Conservation (phyloP, 2,113 vertebrate genomes). For the Raja brachyura region DNA sequence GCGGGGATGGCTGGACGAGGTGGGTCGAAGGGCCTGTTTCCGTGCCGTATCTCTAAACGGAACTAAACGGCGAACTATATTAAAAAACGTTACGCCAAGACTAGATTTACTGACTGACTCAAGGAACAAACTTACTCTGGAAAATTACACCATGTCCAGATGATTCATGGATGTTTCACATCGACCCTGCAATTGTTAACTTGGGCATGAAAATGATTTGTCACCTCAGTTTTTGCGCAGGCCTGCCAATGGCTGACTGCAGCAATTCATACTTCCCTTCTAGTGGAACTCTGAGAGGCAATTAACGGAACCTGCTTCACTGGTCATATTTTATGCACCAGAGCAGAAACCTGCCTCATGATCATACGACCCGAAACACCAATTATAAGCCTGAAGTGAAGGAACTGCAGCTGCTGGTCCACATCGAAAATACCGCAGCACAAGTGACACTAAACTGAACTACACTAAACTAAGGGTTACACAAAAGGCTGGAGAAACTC, state of each 20-base stretch:
- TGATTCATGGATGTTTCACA: conserved; percentile 13
- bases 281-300: background rate
- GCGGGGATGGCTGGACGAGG: too few relatives aligned
- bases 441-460: too few relatives aligned
- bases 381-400: too few relatives aligned
- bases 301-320: background rate
- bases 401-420: too few relatives aligned
- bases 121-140: background rate
- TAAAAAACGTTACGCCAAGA: background rate
- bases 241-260: background rate
- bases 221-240: background rate
- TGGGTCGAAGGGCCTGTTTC: too few relatives aligned
- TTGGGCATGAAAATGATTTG: conserved; percentile 16
- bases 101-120: background rate
- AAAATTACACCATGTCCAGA: background rate
- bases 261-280: background rate
- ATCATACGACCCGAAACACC: background rate
- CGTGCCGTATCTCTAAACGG: too few relatives aligned
- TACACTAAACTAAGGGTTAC: too few relatives aligned
- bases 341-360: background rate
- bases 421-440: too few relatives aligned
- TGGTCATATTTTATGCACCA: too few relatives aligned
- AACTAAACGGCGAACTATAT: too few relatives aligned
- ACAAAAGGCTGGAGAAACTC: too few relatives aligned
- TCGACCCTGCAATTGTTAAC: background rate